These are phyloP conservation scores for Hozukius guyotensis DNA, from an alignment of 2,797 vertebrate species.

Conservation along the genomic window DNA sequence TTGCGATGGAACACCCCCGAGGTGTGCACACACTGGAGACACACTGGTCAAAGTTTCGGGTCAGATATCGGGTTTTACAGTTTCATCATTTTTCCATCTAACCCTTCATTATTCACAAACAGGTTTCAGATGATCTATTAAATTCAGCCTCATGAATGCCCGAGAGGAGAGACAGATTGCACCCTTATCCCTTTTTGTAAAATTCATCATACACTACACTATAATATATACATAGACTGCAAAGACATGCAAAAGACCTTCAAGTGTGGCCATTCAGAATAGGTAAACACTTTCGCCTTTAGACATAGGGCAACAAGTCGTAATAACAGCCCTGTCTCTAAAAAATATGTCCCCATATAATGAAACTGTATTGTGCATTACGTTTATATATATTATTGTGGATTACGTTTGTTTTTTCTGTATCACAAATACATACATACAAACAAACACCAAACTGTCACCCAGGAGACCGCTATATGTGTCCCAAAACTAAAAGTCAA, in stretches of 20 bases:
- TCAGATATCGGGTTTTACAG: background rate
- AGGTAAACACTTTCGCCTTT: background rate
- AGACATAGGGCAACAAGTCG: background rate
- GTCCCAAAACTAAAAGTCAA: too few species aligned
- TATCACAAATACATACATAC: too few species aligned
- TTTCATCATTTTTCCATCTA: background rate
- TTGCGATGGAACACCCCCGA: background rate
- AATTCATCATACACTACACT: background rate
- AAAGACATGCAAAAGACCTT: background rate
- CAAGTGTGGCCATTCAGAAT: background rate
- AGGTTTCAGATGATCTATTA: conserved; percentile 6
- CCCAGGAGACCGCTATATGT: too few species aligned
- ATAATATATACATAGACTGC: background rate
- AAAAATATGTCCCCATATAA: too few species aligned
- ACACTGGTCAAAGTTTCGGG: background rate
- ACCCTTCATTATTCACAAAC: background rate
- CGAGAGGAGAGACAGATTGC: background rate
- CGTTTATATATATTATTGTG: too few species aligned
- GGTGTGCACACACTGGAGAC: background rate
- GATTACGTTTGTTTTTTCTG: too few species aligned
- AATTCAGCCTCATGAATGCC: background rate
- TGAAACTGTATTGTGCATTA: too few species aligned
- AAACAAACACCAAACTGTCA: too few species aligned
- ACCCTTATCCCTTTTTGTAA: background rate
- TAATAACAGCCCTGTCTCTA: background rate